These are phyloP conservation scores for Orthosia gracilis DNA, from an alignment of 2,888 invertebrate genomes.

Conservation along the genomic window DNA sequence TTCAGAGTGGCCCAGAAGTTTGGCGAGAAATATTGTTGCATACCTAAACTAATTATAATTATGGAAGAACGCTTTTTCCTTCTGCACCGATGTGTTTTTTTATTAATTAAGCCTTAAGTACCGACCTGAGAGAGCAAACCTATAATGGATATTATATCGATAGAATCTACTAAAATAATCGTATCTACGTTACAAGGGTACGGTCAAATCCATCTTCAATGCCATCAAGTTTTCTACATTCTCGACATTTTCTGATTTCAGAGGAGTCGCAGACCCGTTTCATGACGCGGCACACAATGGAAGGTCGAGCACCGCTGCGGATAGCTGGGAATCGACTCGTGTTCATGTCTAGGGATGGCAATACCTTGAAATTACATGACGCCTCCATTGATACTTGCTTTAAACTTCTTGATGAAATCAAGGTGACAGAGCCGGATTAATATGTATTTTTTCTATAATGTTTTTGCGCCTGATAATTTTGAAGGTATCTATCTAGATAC, in stretches of 20 bases:
- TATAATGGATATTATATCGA: neutral
- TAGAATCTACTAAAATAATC: no score
- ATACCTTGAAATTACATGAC: conserved; percentile 90
- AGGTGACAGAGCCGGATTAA: conserved; percentile 77
- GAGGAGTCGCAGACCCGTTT: conserved; percentile 85
- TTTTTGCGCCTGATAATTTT: neutral
- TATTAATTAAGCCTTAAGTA: no score
- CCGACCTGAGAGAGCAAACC: neutral
- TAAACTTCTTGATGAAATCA: conserved; percentile 88
- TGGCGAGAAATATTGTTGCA: no score
- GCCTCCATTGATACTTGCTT: conserved; percentile 85
- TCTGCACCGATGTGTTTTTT: no score
- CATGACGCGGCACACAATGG: conserved; percentile 88
- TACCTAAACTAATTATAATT: no score
- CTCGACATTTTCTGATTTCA: conserved; percentile 62
- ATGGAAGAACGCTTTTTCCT: no score
- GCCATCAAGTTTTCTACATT: neutral
- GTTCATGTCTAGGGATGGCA: conserved; percentile 88
- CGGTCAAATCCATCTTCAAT: conserved; percentile 2
- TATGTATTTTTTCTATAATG: no score
- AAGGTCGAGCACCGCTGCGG: conserved; percentile 91
- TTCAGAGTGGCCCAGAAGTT: no score
- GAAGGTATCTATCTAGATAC: neutral
- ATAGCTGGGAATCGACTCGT: conserved; percentile 87
- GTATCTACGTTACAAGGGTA: no score